These are phyloP conservation scores for Oreochromis niloticus DNA, from an alignment of 2,113 vertebrate genomes.

Conservation along the genomic window DNA sequence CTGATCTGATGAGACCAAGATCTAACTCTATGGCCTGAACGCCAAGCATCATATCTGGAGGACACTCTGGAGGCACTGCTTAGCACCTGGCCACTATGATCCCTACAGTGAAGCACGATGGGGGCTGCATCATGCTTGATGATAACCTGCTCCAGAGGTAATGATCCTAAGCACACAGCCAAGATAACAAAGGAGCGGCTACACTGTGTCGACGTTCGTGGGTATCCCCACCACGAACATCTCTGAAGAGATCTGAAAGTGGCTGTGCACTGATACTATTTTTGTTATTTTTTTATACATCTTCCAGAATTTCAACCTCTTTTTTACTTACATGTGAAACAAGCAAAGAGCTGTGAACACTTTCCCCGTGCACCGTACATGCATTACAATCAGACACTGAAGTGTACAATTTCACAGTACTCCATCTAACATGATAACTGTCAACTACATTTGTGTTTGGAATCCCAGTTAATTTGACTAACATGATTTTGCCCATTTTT, in stretches of 20 bases:
- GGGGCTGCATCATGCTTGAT: neutral
- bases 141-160: neutral
- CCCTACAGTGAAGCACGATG: rapidly evolving
- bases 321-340: neutral
- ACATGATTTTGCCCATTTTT: rapidly evolving
- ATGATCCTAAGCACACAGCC: neutral
- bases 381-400: rapidly evolving
- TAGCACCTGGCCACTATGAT: neutral
- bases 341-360: neutral
- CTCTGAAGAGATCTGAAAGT: neutral
- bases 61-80: neutral
- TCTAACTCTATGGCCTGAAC: neutral
- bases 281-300: neutral
- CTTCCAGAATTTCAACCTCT: neutral
- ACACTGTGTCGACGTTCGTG: neutral
- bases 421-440: rapidly evolving
- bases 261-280: neutral
- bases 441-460: neutral
- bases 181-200: neutral
- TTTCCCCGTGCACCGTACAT: neutral
- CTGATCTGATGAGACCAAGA: neutral
- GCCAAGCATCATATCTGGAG: neutral
- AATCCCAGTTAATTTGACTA: neutral
- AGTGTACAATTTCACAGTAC: neutral
- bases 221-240: neutral